A percentile compares a stretch with the other conserved stretches of the same genome.
phyloP scores from a whole-genome alignment of 2,113 vertebrate genomes.

The Perccottus glenii region DNA sequence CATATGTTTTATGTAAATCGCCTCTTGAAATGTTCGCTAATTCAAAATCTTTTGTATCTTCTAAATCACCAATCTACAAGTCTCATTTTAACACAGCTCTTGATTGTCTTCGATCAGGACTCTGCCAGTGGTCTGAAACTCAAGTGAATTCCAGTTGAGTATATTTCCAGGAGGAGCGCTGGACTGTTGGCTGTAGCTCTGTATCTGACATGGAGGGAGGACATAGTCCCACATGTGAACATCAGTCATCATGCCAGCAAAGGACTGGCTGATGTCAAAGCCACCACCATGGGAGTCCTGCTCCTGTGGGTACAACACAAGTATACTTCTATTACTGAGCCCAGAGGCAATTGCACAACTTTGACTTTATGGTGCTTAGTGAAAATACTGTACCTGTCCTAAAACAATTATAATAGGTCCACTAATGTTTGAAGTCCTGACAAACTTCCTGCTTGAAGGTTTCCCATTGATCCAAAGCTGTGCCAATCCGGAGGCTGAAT shows the following conservation, averaged over 20 bases:
- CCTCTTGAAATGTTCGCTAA: too few species aligned
- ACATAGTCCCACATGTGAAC: conserved; percentile 24
- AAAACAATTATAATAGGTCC: conserved; percentile 35
- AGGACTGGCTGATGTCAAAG: not conserved
- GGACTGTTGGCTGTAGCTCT: not conserved
- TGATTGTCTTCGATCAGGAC: not conserved
- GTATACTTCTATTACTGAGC: not conserved
- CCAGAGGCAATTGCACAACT: not conserved
- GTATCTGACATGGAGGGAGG: conserved; percentile 10
- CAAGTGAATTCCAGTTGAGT: conserved; percentile 14
- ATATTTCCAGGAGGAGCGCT: conserved; percentile 5
- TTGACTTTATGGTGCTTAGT: not conserved
- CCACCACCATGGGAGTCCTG: conserved; percentile 22
- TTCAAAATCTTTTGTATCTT: too few species aligned
- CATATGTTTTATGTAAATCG: too few species aligned
- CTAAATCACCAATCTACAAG: too few species aligned
- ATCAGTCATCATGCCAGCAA: conserved; percentile 22
- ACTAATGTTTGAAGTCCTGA: conserved; percentile 5
- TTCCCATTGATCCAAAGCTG: conserved; percentile 61
- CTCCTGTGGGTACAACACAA: conserved; percentile 4
- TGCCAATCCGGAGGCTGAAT: conserved; percentile 19
- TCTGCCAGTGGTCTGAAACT: not conserved
- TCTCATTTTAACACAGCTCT: not conserved
- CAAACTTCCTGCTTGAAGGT: conserved; percentile 29
- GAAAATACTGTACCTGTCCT: conserved; percentile 45